A percentile compares a stretch with the other conserved stretches of the same genome.
Conservation (phyloP, 2,113 vertebrate species). For the Dromas ardeola region DNA sequence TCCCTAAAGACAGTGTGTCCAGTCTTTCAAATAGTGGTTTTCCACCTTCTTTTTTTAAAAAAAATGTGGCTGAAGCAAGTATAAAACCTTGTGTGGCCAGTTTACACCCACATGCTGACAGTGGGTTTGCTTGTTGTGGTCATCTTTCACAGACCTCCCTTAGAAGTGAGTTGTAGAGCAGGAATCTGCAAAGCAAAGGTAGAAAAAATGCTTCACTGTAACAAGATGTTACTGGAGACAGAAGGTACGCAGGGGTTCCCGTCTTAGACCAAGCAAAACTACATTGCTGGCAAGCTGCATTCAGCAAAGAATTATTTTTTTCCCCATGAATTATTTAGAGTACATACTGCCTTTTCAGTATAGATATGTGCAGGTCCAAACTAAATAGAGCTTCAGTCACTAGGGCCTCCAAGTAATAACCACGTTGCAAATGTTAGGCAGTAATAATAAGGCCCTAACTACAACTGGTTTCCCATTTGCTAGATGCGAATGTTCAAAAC, state of each 20-base stretch:
- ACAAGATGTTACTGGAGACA: not conserved
- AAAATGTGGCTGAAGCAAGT: not conserved
- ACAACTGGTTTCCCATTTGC: not conserved
- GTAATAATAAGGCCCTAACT: not conserved
- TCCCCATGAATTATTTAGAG: not conserved
- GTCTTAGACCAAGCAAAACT: not conserved
- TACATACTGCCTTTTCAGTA: not conserved
- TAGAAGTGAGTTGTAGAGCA: not conserved
- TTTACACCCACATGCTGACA: not conserved
- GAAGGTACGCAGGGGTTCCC: not conserved
- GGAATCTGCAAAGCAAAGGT: not conserved
- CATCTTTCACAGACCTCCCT: not conserved
- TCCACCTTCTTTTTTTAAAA: not conserved
- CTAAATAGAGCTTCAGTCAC: not conserved
- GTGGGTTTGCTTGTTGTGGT: not conserved
- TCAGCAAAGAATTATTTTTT: not conserved
- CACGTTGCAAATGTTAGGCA: not conserved
- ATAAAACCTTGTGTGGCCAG: not conserved
- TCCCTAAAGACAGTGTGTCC: not conserved
- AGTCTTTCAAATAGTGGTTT: not conserved
- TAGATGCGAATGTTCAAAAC: not conserved
- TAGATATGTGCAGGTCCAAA: not conserved
- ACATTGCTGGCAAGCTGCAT: not conserved
- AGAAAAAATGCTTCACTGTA: not conserved
- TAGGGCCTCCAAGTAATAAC: not conserved